Percentiles rank a stretch among this genome's conserved stretches.
Evolutionary conservation across 1,140 invertebrate species (phyloP).

Genomic region (Apis cerana): DNA sequence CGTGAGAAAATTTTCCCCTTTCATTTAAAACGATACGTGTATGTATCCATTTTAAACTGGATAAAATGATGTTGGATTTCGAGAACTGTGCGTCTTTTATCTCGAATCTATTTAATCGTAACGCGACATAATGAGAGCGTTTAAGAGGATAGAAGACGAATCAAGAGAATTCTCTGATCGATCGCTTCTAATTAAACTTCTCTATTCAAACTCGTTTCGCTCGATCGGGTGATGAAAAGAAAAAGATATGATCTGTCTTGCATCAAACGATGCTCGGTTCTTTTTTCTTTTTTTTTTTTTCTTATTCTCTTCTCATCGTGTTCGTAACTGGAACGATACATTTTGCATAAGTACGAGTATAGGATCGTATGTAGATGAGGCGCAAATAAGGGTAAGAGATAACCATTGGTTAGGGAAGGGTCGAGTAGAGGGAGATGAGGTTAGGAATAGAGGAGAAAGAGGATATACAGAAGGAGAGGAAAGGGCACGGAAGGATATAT

Average conservation of each 20-base stretch:
- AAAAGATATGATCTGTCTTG: background rate
- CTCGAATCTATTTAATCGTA: too few species aligned
- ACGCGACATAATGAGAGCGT: too few species aligned
- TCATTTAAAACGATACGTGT: too few species aligned
- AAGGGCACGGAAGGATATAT: constrained; percentile 68
- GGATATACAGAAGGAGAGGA: constrained; percentile 25
- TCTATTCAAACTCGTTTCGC: background rate
- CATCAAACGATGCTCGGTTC: background rate
- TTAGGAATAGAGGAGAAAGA: constrained; percentile 28
- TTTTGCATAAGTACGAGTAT: constrained; percentile 43
- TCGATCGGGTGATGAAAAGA: background rate
- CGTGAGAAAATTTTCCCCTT: too few species aligned
- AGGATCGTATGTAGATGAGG: constrained; percentile 39
- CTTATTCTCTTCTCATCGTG: background rate
- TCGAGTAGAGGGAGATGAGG: constrained; percentile 28
- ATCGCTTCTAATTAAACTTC: background rate
- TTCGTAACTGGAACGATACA: constrained; percentile 20
- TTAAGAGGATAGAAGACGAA: too few species aligned
- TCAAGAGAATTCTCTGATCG: background rate
- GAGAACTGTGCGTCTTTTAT: too few species aligned
- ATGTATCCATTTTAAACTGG: too few species aligned
- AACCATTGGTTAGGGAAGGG: constrained; percentile 46
- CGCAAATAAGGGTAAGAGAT: constrained; percentile 50
- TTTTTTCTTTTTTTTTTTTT: background rate
- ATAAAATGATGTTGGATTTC: too few species aligned